Evolutionary conservation across 2,888 invertebrate genomes (phyloP).

Genomic region (Nematopogon swammerdamellus): DNA sequence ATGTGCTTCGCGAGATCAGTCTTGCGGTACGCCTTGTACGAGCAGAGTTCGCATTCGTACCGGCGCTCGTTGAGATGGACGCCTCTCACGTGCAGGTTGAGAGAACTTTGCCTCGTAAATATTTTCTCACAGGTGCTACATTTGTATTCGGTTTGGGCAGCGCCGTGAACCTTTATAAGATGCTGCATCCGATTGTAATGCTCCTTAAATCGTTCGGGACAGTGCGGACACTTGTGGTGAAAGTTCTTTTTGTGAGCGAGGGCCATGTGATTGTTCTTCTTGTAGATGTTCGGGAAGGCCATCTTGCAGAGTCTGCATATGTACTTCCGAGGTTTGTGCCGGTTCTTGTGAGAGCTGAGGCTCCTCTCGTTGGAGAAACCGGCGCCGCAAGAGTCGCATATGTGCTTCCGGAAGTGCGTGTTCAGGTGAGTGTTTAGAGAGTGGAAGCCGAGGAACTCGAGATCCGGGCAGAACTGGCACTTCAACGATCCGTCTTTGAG

Average conservation of each 20-base stretch:
- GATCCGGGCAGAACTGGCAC: conserved; percentile 29
- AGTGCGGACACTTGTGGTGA: conserved; percentile 29
- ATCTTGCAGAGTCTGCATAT: conserved; percentile 24
- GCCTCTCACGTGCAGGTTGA: conserved; percentile 40
- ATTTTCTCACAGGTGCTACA: conserved; percentile 30
- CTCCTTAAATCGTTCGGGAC: conserved; percentile 27
- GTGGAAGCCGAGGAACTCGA: conserved; percentile 32
- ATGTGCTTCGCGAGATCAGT: conserved; percentile 44
- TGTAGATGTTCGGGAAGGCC: conserved; percentile 18
- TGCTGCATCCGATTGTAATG: conserved; percentile 26
- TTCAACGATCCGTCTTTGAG: conserved; percentile 13
- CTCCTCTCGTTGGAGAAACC: neutral
- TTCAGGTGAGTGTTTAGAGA: conserved; percentile 14
- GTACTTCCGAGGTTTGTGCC: conserved; percentile 21
- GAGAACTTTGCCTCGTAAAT: conserved; percentile 34
- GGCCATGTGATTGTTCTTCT: conserved; percentile 21
- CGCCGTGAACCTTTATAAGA: conserved; percentile 27
- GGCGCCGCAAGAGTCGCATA: conserved; percentile 4
- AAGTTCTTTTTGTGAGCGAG: conserved; percentile 17
- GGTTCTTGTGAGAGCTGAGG: conserved; percentile 15
- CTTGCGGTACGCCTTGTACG: conserved; percentile 32
- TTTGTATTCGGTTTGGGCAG: conserved; percentile 26
- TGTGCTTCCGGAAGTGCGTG: conserved; percentile 4
- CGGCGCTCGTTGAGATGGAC: conserved; percentile 39
- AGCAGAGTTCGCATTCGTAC: conserved; percentile 35